phyloP scores from a whole-genome alignment of 2,113 vertebrate species.

The Hepsetus odoe region DNA sequence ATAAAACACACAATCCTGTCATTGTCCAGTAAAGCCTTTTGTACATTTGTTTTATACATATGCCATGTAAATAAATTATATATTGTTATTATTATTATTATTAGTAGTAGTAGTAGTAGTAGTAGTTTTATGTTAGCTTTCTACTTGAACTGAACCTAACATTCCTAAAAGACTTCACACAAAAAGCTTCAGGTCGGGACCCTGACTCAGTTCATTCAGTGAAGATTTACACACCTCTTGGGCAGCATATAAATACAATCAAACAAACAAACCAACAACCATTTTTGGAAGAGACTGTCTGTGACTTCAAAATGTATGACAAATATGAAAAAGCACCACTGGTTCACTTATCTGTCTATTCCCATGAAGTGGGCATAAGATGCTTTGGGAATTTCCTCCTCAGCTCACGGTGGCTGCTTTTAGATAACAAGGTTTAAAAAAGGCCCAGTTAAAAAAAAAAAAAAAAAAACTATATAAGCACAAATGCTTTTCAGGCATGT shows the following conservation, averaged over 20 bases:
- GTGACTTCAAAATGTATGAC: not conserved
- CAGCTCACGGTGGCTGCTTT: constrained; percentile 42
- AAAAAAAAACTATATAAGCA: constrained; percentile 65
- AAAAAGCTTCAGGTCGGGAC: constrained; percentile 25
- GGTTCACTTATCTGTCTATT: not conserved
- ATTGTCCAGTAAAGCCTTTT: too few species aligned
- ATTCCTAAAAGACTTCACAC: constrained; percentile 1
- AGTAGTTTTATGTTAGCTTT: not conserved
- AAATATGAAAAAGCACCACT: not conserved
- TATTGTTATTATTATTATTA: not conserved
- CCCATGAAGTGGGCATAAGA: not conserved
- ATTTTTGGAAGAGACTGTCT: not conserved
- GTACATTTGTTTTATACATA: too few species aligned
- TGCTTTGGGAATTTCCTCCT: constrained; percentile 53
- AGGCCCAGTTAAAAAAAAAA: constrained; percentile 58
- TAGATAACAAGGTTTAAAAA: constrained; percentile 61
- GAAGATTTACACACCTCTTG: constrained; percentile 4
- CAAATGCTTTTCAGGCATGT: constrained; percentile 59
- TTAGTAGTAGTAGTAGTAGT: not conserved
- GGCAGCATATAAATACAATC: not conserved
- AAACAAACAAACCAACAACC: not conserved
- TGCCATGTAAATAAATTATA: too few species aligned
- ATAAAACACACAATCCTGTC: too few species aligned
- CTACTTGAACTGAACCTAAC: constrained; percentile 1
- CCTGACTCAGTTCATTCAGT: constrained; percentile 7